A percentile compares a stretch with the other conserved stretches of the same genome.
Conservation (phyloP, 1,140 invertebrate genomes). For the Drosophila orosa region DNA sequence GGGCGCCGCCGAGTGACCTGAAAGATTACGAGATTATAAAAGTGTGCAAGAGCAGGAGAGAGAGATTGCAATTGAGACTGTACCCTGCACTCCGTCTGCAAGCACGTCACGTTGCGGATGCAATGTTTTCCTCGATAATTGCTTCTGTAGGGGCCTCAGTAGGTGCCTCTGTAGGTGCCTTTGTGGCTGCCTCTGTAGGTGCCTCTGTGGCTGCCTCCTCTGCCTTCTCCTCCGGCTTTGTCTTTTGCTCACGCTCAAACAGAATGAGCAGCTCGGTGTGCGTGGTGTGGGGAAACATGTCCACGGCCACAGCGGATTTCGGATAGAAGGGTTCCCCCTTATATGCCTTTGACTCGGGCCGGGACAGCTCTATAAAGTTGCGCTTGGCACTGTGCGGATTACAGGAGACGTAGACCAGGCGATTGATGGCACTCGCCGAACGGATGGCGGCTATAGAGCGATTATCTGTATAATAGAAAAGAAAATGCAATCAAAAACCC, state of each 20-base stretch:
- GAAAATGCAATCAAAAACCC: neutral
- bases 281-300: conserved; percentile 97
- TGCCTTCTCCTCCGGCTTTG: conserved; percentile 24
- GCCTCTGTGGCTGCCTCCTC: conserved; percentile 8
- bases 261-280: conserved; percentile 95
- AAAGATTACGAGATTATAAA: conserved; percentile 44
- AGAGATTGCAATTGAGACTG: conserved; percentile 36
- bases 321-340: conserved; percentile 92
- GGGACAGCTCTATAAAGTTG: conserved; percentile 95
- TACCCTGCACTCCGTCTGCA: conserved; percentile 18
- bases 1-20: conserved; percentile 22
- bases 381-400: conserved; percentile 92
- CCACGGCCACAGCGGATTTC: conserved; percentile 92
- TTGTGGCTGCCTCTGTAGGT: neutral
- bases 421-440: conserved; percentile 89
- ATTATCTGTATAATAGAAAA: conserved; percentile 85
- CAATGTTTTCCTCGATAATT: conserved; percentile 2
- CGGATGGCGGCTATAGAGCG: conserved; percentile 92
- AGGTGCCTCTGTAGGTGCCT: too few species aligned
- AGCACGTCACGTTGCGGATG: conserved; percentile 18
- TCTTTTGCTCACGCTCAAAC: conserved; percentile 87
- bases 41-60: conserved; percentile 11
- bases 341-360: conserved; percentile 92
- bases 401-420: conserved; percentile 96
- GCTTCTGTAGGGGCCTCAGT: conserved; percentile 4